Evolutionary conservation across 2,113 vertebrate species (phyloP).

Genomic region (Stomatorhinus ivindoensis): DNA sequence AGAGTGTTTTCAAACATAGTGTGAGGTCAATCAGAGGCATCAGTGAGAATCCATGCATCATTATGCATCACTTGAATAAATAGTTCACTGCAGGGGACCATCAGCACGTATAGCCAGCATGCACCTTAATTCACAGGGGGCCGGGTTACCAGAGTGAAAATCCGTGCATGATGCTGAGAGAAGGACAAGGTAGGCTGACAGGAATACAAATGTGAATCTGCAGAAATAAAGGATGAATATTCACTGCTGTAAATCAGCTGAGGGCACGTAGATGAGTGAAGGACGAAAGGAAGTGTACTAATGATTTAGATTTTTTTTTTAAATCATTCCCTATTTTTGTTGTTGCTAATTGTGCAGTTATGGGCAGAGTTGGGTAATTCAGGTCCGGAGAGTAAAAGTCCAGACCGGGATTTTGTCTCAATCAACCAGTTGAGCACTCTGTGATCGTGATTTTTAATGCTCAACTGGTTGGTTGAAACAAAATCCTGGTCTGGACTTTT

Average conservation of each 20-base stretch:
- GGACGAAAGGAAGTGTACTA: background rate
- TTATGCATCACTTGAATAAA: slow-evolving; percentile 25
- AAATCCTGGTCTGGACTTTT: no score
- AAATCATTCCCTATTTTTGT: background rate
- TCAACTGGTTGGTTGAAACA: no score
- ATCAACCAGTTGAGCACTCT: no score
- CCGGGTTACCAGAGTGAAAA: background rate
- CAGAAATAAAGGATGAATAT: background rate
- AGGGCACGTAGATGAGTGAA: background rate
- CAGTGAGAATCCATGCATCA: slow-evolving; percentile 19
- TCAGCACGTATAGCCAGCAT: background rate
- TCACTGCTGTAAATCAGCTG: background rate
- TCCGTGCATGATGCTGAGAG: background rate
- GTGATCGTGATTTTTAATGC: no score
- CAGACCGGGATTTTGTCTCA: no score
- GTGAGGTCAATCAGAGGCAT: slow-evolving; percentile 26
- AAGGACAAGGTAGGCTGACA: background rate
- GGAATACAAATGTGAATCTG: background rate
- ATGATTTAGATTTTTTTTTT: background rate
- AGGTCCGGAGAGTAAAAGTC: no score
- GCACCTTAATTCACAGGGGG: background rate
- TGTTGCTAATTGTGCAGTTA: background rate
- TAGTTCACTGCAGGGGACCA: background rate
- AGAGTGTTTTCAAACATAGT: slow-evolving; percentile 27
- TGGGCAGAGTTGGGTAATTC: background rate